phyloP scores from a whole-genome alignment of 2,888 invertebrate species.

The Polietes domitor region DNA sequence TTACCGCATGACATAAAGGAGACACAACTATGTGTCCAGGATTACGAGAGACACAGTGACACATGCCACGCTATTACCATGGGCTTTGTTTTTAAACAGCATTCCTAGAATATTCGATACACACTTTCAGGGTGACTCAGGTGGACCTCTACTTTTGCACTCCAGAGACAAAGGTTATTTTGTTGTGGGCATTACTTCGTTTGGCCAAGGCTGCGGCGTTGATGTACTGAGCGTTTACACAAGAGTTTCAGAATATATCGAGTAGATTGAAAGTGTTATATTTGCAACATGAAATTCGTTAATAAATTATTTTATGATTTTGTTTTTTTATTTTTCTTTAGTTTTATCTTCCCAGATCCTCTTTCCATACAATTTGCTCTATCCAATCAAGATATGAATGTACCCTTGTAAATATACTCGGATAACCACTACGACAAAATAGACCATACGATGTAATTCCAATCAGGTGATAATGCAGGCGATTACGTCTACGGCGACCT shows the following conservation, averaged over 20 bases:
- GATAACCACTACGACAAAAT: slow-evolving; percentile 75
- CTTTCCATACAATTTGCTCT: slow-evolving; percentile 74
- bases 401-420: slow-evolving; percentile 78
- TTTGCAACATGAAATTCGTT: too few relatives aligned
- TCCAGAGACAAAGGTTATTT: slow-evolving; percentile 50
- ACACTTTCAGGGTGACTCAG: slow-evolving; percentile 61
- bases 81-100: too few relatives aligned
- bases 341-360: slow-evolving; percentile 23
- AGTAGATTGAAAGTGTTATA: slow-evolving; percentile 46
- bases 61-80: too few relatives aligned
- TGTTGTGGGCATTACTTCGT: slow-evolving; percentile 71
- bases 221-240: slow-evolving; percentile 71
- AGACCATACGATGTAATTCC: slow-evolving; percentile 80
- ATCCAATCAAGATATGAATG: slow-evolving; percentile 78
- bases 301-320: too few relatives aligned
- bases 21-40: too few relatives aligned
- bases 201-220: slow-evolving; percentile 70
- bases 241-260: slow-evolving; percentile 69
- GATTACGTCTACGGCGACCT: slow-evolving; percentile 69
- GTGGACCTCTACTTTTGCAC: slow-evolving; percentile 54
- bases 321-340: neutral
- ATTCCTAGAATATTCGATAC: too few relatives aligned
- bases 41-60: too few relatives aligned
- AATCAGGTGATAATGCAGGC: slow-evolving; percentile 75
- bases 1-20: too few relatives aligned